Evolutionary conservation across 2,113 vertebrate genomes (phyloP), one percentile per base, ranked within the genome.

Genomic region (Phodopus roborovskii): DNA sequence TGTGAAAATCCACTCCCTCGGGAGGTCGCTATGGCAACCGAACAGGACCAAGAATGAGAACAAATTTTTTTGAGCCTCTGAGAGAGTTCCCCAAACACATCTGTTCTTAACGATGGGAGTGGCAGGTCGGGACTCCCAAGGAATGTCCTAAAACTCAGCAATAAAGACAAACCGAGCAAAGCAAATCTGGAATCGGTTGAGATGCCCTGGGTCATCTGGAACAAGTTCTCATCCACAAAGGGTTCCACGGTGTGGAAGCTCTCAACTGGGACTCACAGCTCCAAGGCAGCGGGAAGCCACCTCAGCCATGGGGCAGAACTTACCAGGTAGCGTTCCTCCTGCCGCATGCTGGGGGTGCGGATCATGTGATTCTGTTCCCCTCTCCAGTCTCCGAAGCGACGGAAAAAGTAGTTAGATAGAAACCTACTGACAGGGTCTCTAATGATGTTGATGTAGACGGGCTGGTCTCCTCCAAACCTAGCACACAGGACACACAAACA

Each of bases 401-500:
- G 99, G 98, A 99, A 99, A 98, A 99, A 99, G 97, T 99, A 99
- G 98, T 99, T 99, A 70, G 99, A 99, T 42, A 99, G 98, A 98
- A 99, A 99, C 64, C 99, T 98, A 98, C 98, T 99, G 96, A 99
- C 99, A 2, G 99, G 99, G 97, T 99, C 99, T 98, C 99, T 98
- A 93, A 99, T 99, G 96, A 99, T 99, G 98, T 99, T 99, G 98
- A 99, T 99, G 96, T 99, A 99, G 75, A 99, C 99, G 0, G 99
- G 99, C 98, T 99, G 99, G 95, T 99, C 99, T 98, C 99, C 99
- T 98, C 99, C 99, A 98, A 99, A 99, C 98, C 99, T 99, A 96
- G 92, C 8, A 94, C 90, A 91, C 71, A 90, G 73, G 92, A 26
- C 68, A 95, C 91, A 97, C 91, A 97, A 0, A 66, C 39, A 92